phyloP scores from a whole-genome alignment of 2,888 invertebrate species.

The Argynnis bischoffii region DNA sequence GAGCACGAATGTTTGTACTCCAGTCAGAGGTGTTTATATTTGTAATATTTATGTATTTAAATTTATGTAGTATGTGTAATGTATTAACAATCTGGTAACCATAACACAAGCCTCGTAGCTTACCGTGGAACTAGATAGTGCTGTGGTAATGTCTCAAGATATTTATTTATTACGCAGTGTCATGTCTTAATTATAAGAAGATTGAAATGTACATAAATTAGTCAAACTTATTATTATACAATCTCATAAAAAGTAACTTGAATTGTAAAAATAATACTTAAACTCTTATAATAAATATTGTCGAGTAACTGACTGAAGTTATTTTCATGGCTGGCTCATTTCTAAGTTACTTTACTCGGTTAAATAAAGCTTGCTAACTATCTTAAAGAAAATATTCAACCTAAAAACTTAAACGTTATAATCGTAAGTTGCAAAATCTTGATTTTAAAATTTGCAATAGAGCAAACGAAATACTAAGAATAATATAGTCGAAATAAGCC shows the following conservation, averaged over 20 bases:
- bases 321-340: slow-evolving; percentile 39
- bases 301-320: slow-evolving; percentile 16
- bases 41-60: too few relatives aligned
- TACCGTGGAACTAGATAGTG: too few relatives aligned
- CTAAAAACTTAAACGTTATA: not conserved
- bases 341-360: slow-evolving; percentile 27
- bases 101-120: too few relatives aligned
- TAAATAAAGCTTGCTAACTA: slow-evolving; percentile 17
- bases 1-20: too few relatives aligned
- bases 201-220: not conserved
- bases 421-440: not conserved
- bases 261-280: not conserved
- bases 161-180: slow-evolving; percentile 16
- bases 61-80: too few relatives aligned
- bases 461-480: too few relatives aligned
- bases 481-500: too few relatives aligned
- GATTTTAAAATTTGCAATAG: too few relatives aligned
- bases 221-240: too few relatives aligned
- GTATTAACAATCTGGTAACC: too few relatives aligned
- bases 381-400: slow-evolving; percentile 10
- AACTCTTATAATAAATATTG: slow-evolving; percentile 4
- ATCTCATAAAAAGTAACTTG: not conserved
- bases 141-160: too few relatives aligned
- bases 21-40: too few relatives aligned
- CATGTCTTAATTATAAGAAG: slow-evolving; percentile 2